These are phyloP conservation scores for Nemotelus nigrinus DNA, from an alignment of 2,888 invertebrate genomes.

Conservation along the genomic window DNA sequence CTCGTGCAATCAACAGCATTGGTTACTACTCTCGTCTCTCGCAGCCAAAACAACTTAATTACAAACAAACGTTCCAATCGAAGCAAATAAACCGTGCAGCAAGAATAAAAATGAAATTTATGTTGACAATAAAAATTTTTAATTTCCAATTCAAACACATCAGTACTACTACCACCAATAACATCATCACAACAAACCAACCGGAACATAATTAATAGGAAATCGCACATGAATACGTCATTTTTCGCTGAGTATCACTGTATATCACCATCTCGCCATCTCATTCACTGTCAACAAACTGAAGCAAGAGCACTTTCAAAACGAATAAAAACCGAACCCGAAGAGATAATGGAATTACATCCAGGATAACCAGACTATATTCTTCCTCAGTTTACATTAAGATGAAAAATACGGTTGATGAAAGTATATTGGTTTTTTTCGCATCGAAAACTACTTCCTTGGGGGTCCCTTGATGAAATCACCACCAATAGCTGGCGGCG, in stretches of 20 bases:
- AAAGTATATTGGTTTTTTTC: too few relatives aligned
- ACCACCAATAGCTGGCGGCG: too few relatives aligned
- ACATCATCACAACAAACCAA: constrained; percentile 6
- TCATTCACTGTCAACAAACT: too few relatives aligned
- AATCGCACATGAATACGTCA: constrained; percentile 16
- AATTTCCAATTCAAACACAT: constrained; percentile 26
- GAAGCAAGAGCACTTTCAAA: too few relatives aligned
- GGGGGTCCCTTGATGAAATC: too few relatives aligned
- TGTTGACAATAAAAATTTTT: constrained; percentile 36
- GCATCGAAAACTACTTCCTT: too few relatives aligned
- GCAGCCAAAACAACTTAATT: background rate
- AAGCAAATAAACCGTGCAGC: constrained; percentile 22
- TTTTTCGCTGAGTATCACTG: constrained; percentile 19
- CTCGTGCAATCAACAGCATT: background rate
- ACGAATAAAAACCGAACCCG: too few relatives aligned
- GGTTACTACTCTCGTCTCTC: background rate
- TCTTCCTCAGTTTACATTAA: constrained; percentile 22
- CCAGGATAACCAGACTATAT: background rate
- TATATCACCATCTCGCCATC: constrained; percentile 13
- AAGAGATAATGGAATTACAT: background rate
- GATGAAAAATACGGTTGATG: background rate
- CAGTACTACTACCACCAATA: constrained; percentile 10
- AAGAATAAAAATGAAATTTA: constrained; percentile 33
- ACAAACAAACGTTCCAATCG: constrained; percentile 4
- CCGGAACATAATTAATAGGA: constrained; percentile 3